Conservation (phyloP, 2,113 vertebrate genomes). For the Rhineura floridana region DNA sequence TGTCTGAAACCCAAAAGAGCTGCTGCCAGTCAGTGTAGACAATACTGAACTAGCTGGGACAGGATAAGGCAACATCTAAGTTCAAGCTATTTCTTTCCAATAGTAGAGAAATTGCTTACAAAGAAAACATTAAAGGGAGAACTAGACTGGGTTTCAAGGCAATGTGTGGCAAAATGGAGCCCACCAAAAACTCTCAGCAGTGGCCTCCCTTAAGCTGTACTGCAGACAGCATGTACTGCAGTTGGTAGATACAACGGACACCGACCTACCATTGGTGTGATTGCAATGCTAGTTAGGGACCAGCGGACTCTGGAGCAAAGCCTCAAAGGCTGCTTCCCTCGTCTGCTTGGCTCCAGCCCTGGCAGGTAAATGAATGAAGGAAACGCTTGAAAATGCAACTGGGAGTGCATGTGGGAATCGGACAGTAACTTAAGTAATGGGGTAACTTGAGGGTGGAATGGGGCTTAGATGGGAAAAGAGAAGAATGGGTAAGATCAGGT, state of each 20-base stretch:
- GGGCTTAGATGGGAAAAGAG: slow-evolving; percentile 45
- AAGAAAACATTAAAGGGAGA: not conserved
- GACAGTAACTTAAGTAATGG: slow-evolving; percentile 56
- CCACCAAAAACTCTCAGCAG: not conserved
- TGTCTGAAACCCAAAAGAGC: not conserved
- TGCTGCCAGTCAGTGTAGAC: not conserved
- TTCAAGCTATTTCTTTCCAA: not conserved
- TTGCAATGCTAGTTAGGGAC: not conserved
- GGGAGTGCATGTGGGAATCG: slow-evolving; percentile 53
- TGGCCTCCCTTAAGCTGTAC: not conserved
- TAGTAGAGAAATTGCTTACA: not conserved
- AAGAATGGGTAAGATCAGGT: slow-evolving; percentile 60
- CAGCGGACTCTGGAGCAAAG: slow-evolving; percentile 34
- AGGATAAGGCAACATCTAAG: not conserved
- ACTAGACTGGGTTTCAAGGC: not conserved
- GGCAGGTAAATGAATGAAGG: slow-evolving; percentile 42
- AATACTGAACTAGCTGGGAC: not conserved
- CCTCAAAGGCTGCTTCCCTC: slow-evolving; percentile 42
- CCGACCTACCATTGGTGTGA: not conserved
- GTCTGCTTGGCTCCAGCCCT: slow-evolving; percentile 38
- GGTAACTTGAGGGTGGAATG: slow-evolving; percentile 31
- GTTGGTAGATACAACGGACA: not conserved
- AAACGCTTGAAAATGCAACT: slow-evolving; percentile 53
- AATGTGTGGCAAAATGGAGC: not conserved
- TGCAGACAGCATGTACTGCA: slow-evolving; percentile 6